These are phyloP conservation scores for Labeo calbasu DNA, from an alignment of 2,797 vertebrate genomes.

Conservation along the genomic window DNA sequence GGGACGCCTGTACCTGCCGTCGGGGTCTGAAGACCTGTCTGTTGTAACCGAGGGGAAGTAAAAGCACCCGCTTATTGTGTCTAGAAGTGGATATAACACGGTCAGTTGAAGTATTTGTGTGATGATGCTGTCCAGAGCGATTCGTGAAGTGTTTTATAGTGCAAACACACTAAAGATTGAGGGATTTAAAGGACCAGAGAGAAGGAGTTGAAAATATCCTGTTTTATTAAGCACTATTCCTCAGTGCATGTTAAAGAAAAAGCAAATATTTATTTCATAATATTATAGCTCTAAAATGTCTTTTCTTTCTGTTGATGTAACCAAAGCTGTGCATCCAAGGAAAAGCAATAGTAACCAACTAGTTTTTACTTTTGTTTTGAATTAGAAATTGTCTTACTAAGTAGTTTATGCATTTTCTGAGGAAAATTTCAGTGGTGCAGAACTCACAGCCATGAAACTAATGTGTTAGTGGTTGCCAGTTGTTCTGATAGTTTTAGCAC, in stretches of 20 bases:
- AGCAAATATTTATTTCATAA: no score
- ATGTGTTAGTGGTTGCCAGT: no score
- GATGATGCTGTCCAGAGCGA: constrained; percentile 10
- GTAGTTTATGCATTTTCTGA: neutral
- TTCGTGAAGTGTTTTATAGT: constrained; percentile 3
- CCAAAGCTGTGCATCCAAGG: no score
- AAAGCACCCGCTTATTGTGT: constrained; percentile 32
- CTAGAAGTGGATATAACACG: constrained; percentile 20
- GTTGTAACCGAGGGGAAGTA: constrained; percentile 33
- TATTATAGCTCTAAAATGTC: no score
- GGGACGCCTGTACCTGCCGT: constrained; percentile 1
- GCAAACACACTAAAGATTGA: constrained; percentile 8
- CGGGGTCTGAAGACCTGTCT: constrained; percentile 23
- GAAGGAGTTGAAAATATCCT: neutral
- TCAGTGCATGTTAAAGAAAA: neutral
- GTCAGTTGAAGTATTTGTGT: constrained; percentile 26
- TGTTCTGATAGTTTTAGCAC: no score
- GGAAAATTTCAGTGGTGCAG: neutral
- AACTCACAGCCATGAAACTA: neutral
- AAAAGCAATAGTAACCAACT: no score
- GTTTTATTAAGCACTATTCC: neutral
- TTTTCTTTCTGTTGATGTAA: no score
- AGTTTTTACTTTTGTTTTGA: no score
- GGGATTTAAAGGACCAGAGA: neutral
- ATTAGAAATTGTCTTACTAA: neutral